Conservation (phyloP, 2,797 vertebrate genomes). For the Zenarchopterus dispar region DNA sequence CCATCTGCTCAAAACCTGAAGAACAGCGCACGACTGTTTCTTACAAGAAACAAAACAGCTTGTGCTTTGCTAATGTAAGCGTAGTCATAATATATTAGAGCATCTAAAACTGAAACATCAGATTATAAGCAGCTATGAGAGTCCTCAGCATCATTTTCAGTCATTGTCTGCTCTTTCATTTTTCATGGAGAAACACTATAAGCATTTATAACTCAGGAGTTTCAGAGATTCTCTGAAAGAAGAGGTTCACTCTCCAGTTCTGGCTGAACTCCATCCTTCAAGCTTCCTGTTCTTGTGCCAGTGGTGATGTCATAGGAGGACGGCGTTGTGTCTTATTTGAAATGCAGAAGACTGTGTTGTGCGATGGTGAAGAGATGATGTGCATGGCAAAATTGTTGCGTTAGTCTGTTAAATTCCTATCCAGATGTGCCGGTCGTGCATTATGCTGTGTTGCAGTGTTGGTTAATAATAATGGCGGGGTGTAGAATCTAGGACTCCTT, state of each 20-base stretch:
- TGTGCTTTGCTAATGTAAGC: background rate
- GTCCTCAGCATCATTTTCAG: conserved; percentile 41
- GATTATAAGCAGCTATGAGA: conserved; percentile 22
- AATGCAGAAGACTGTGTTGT: conserved; percentile 20
- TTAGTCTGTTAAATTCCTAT: conserved; percentile 35
- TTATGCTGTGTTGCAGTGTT: conserved; percentile 32
- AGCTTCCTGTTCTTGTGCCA: conserved; percentile 2
- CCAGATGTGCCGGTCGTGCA: conserved; percentile 17
- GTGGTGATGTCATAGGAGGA: conserved; percentile 23
- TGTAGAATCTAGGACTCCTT: conserved; percentile 78
- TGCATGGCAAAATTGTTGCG: conserved; percentile 12
- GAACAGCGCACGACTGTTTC: background rate
- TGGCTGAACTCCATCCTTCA: conserved; percentile 28
- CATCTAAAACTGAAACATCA: conserved; percentile 29
- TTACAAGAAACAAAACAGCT: conserved; percentile 12
- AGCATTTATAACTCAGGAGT: conserved; percentile 34
- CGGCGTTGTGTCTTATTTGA: conserved; percentile 7
- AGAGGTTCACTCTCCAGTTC: conserved; percentile 15
- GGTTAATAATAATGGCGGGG: conserved; percentile 69
- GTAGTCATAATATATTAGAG: conserved; percentile 16
- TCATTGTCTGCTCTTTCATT: conserved; percentile 48
- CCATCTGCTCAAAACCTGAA: conserved; percentile 6
- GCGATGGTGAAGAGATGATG: conserved; percentile 12
- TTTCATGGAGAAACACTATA: conserved; percentile 52
- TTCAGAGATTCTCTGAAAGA: conserved; percentile 29